phyloP scores from a whole-genome alignment of 1,140 invertebrate genomes.

The Drosophila nigromelanica region DNA sequence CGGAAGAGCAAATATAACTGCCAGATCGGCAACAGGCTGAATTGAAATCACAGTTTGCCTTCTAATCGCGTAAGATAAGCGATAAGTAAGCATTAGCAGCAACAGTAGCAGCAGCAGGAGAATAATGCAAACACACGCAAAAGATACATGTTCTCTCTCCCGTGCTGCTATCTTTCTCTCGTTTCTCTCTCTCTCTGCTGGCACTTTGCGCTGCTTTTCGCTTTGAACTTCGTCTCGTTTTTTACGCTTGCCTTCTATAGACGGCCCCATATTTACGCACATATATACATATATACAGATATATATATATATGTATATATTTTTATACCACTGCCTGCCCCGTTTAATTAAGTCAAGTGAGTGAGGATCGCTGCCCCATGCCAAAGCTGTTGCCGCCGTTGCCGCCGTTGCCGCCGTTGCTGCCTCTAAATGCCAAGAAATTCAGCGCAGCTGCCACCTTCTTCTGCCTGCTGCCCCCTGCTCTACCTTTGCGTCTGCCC shows the following conservation, averaged over 20 bases:
- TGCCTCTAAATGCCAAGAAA: constrained; percentile 75
- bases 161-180: background rate
- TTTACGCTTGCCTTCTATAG: constrained; percentile 55
- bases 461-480: constrained; percentile 13
- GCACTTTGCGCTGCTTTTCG: constrained; percentile 40
- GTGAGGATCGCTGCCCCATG: constrained; percentile 68
- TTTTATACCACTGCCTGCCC: constrained; percentile 54
- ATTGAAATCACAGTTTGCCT: constrained; percentile 16
- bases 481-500: constrained; percentile 5
- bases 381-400: constrained; percentile 32
- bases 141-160: background rate
- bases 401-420: no score
- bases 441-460: constrained; percentile 50
- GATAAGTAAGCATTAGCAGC: constrained; percentile 43
- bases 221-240: constrained; percentile 55
- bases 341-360: constrained; percentile 80
- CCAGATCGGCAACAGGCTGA: constrained; percentile 3
- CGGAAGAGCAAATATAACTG: background rate
- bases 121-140: constrained; percentile 34
- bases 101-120: constrained; percentile 6
- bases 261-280: constrained; percentile 42
- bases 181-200: background rate
- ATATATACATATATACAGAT: constrained; percentile 46
- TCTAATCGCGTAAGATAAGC: constrained; percentile 66
- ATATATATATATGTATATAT: constrained; percentile 33